Evolutionary conservation across 2,113 vertebrate genomes (phyloP).

Genomic region (Cyphomyrus discorhynchus): DNA sequence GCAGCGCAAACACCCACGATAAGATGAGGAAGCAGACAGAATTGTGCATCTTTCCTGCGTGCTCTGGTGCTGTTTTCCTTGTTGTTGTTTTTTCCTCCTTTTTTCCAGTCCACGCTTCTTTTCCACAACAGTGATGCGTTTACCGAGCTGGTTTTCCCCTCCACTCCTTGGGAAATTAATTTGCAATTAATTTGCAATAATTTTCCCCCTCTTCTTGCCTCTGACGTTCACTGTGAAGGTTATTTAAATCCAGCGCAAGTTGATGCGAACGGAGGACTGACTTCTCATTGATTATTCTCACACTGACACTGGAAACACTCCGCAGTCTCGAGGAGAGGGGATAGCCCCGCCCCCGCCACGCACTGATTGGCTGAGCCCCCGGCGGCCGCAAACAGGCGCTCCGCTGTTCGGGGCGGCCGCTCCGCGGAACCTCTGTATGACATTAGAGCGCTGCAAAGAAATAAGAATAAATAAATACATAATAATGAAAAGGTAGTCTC

Average conservation of each 20-base stretch:
- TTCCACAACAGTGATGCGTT: conserved; percentile 6
- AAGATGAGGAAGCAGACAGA: conserved; percentile 57
- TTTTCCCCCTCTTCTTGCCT: conserved; percentile 27
- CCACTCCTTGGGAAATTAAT: conserved; percentile 20
- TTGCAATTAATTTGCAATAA: conserved; percentile 23
- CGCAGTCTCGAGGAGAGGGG: conserved; percentile 35
- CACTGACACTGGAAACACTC: conserved; percentile 46
- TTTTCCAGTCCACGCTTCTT: conserved; percentile 25
- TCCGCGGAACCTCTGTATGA: conserved; percentile 24
- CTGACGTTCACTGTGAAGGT: conserved; percentile 33
- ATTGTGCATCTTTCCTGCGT: conserved; percentile 60
- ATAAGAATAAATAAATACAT: conserved; percentile 27
- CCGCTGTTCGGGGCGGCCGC: conserved; percentile 36
- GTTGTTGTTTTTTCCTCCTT: conserved; percentile 30
- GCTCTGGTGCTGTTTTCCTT: conserved; percentile 30
- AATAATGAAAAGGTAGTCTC: conserved; percentile 24
- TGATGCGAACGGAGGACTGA: conserved; percentile 40
- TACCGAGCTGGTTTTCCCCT: conserved; percentile 15
- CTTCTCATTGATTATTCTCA: conserved; percentile 48
- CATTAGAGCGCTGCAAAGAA: conserved; percentile 29
- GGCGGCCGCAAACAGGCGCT: conserved; percentile 41
- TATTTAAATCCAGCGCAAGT: conserved; percentile 55
- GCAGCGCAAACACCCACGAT: conserved; percentile 57
- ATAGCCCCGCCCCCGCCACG: conserved; percentile 23
- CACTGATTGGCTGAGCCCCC: conserved; percentile 45